Base-by-base conservation (phyloP, 53 echinoderm and acorn worm species). In the Holothuria leucospilota region DNA sequence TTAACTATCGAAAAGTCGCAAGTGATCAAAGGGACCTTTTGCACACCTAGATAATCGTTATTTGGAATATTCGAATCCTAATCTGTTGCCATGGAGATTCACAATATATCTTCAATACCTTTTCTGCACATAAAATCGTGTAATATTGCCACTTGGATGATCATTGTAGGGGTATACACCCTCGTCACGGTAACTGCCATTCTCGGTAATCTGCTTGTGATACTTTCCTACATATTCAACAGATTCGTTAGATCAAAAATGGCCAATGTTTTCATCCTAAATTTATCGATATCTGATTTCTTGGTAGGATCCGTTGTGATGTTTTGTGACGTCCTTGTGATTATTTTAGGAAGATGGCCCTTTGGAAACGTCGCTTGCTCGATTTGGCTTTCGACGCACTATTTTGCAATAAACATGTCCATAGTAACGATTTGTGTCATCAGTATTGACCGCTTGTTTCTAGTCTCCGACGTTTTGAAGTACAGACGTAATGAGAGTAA, bases 231-330 rank as follows among this genome's bases (percentile, higher is more conserved):
- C 69, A 13, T 59, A 39, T 83, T 27, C 9, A 87, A 87, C 71
- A 38, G 27, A 29, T 66, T 78, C 27, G 84, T 93, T 62, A 56
- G 93, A 68, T 41, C 71, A 0, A 84, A 84, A 11, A 85, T 90
- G 4, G 80, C 87, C 16, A 93, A 93, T 38, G 28, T 78, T 12
- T 93, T 77, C 67, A 85, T 93, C 6, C 69, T 93, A 29, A 93
- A 89, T 62, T 85, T 90, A 0, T 87, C 93, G n/a, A 80, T 90
- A 29, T 84, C 90, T 26, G 93, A 93, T 72, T 38, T 93, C 51
- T 59, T 93, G 20, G 78, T 85, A 1, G 93, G 90, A 12, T 62
- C 56, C 0, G 74, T 93, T 6, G 84, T 85, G 13, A 71, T 93
- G 41, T 77, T 88, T 13, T 53, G 87, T 18, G 85, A 87, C 39